These are phyloP conservation scores for Epicampocera succincta DNA, from an alignment of 2,888 invertebrate species.

Conservation along the genomic window DNA sequence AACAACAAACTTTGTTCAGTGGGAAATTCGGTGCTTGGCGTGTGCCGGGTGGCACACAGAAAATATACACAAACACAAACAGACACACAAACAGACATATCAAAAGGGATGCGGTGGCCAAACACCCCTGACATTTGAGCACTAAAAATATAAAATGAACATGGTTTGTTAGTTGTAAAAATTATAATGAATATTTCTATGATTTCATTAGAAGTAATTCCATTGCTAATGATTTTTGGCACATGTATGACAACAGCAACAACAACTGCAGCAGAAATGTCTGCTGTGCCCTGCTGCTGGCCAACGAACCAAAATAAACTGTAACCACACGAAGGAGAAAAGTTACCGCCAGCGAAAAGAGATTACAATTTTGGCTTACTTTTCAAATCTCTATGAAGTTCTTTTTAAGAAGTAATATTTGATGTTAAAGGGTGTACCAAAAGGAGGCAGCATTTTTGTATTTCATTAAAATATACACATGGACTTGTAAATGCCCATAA, in stretches of 20 bases:
- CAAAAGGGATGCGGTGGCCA: slow-evolving; percentile 22
- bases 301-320: slow-evolving; percentile 47
- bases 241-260: slow-evolving; percentile 73
- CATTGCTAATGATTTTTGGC: slow-evolving; percentile 80
- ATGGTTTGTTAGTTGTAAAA: slow-evolving; percentile 38
- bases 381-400: slow-evolving; percentile 1
- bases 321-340: slow-evolving; percentile 29
- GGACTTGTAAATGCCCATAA: no score
- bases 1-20: slow-evolving; percentile 30
- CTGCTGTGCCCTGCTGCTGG: background rate
- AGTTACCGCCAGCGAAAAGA: slow-evolving; percentile 17
- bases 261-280: slow-evolving; percentile 1
- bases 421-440: background rate
- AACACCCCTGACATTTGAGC: slow-evolving; percentile 28
- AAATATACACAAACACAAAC: no score
- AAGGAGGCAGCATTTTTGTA: background rate
- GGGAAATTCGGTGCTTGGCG: slow-evolving; percentile 7
- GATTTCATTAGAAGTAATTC: slow-evolving; percentile 79
- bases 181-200: slow-evolving; percentile 69
- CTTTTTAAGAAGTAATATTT: background rate
- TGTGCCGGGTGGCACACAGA: background rate
- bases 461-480: background rate
- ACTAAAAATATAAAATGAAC: background rate
- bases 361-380: slow-evolving; percentile 36
- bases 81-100: no score